These are phyloP conservation scores for Brachynemurus nebulosus DNA, from an alignment of 2,888 invertebrate genomes.

Conservation along the genomic window DNA sequence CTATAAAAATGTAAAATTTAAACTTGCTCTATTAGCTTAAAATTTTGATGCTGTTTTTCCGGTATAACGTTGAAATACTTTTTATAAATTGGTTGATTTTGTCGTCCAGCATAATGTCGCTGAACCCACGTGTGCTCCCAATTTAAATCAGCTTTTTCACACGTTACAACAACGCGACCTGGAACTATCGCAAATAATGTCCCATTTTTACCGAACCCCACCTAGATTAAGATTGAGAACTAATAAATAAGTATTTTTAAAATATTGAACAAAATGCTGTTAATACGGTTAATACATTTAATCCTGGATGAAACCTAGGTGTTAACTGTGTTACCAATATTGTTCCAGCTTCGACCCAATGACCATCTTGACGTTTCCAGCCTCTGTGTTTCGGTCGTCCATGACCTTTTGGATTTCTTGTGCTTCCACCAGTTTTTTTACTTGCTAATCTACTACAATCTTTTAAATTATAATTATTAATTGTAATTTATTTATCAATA, in stretches of 20 bases:
- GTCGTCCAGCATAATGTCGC: constrained; percentile 46
- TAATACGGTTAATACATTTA: constrained; percentile 43
- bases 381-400: constrained; percentile 63
- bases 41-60: constrained; percentile 59
- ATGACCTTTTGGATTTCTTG: constrained; percentile 51
- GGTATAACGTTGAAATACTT: constrained; percentile 78
- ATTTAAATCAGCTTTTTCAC: constrained; percentile 66
- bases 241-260: neutral
- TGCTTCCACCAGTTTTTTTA: constrained; percentile 61
- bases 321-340: constrained; percentile 54
- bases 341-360: constrained; percentile 46
- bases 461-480: constrained; percentile 22
- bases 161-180: constrained; percentile 67
- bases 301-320: constrained; percentile 64
- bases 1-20: constrained; percentile 28
- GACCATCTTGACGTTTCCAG: constrained; percentile 61
- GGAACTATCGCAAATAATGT: constrained; percentile 67
- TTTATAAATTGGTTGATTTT: constrained; percentile 56
- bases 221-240: constrained; percentile 37
- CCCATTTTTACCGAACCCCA: constrained; percentile 65
- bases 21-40: constrained; percentile 60
- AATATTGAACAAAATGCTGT: neutral
- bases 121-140: constrained; percentile 66
- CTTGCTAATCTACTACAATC: constrained; percentile 45
- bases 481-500: too few species aligned